These are phyloP conservation scores for Syrmaticus mikado DNA, from an alignment of 2,113 vertebrate genomes.

Conservation along the genomic window DNA sequence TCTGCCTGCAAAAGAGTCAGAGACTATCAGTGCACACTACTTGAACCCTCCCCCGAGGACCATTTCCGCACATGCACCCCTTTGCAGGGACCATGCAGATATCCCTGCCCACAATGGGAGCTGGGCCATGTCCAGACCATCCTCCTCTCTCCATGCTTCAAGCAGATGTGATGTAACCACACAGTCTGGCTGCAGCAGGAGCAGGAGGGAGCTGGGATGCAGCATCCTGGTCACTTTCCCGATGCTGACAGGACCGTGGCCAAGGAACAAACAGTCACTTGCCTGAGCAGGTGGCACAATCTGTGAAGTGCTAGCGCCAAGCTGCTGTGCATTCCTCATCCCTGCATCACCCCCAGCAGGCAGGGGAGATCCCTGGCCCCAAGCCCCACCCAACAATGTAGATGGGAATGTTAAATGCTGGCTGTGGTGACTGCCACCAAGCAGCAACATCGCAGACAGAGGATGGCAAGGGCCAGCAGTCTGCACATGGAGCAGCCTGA, in stretches of 20 bases:
- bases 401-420: not conserved
- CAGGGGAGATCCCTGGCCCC: not conserved
- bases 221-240: not conserved
- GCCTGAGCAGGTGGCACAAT: not conserved
- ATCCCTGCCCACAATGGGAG: not conserved
- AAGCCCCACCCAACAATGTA: not conserved
- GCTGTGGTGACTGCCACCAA: not conserved
- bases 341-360: not conserved
- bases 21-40: not conserved
- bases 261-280: not conserved
- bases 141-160: not conserved
- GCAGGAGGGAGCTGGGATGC: not conserved
- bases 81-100: not conserved
- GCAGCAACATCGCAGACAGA: not conserved
- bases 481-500: rapidly evolving
- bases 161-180: rapidly evolving
- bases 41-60: not conserved
- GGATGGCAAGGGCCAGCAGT: not conserved
- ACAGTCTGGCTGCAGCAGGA: rapidly evolving
- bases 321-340: not conserved
- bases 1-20: slow-evolving; percentile 71
- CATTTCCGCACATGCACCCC: not conserved
- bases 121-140: not conserved
- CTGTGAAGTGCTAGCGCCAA: not conserved
- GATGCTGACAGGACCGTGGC: not conserved